A percentile compares a stretch with the other conserved stretches of the same genome.
Conservation (phyloP, 1,140 invertebrate genomes). For the Brachionus koreanus region DNA sequence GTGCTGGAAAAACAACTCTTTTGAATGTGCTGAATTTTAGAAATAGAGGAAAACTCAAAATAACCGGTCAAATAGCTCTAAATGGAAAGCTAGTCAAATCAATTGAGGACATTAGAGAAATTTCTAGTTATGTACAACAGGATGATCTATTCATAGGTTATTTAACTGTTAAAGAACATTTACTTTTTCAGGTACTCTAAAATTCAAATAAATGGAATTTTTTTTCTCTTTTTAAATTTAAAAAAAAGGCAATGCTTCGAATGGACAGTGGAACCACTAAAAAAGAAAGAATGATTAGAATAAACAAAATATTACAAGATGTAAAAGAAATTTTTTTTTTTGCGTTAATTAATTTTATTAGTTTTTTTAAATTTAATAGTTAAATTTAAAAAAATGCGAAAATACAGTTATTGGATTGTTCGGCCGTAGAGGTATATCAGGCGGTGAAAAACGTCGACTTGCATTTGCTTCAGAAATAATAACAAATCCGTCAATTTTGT, state of each 20-base stretch:
- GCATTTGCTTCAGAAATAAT: conserved; percentile 87
- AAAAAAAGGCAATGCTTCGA: conserved; percentile 54
- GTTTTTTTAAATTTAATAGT: not conserved
- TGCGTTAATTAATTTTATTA: too few relatives aligned
- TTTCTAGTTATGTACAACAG: conserved; percentile 91
- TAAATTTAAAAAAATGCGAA: conserved; percentile 23
- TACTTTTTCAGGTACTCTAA: conserved; percentile 67
- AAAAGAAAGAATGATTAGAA: conserved; percentile 70
- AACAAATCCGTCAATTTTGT: conserved; percentile 87
- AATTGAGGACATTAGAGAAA: conserved; percentile 49
- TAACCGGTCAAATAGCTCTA: conserved; percentile 66
- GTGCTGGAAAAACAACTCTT: conserved; percentile 78
- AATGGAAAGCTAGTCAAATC: conserved; percentile 52
- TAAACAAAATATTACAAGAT: conserved; percentile 83
- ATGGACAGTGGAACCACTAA: conserved; percentile 80
- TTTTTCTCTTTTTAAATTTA: not conserved
- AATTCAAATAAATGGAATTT: conserved; percentile 73
- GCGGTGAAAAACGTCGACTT: conserved; percentile 77
- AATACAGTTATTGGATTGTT: conserved; percentile 14
- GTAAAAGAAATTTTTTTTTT: not conserved
- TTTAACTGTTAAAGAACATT: conserved; percentile 63
- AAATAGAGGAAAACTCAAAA: conserved; percentile 66
- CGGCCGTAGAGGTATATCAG: conserved; percentile 78
- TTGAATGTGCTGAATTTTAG: conserved; percentile 83
- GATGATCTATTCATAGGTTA: conserved; percentile 63